These are phyloP conservation scores for Pegoplata infirma DNA, from an alignment of 2,888 invertebrate species.

Conservation along the genomic window DNA sequence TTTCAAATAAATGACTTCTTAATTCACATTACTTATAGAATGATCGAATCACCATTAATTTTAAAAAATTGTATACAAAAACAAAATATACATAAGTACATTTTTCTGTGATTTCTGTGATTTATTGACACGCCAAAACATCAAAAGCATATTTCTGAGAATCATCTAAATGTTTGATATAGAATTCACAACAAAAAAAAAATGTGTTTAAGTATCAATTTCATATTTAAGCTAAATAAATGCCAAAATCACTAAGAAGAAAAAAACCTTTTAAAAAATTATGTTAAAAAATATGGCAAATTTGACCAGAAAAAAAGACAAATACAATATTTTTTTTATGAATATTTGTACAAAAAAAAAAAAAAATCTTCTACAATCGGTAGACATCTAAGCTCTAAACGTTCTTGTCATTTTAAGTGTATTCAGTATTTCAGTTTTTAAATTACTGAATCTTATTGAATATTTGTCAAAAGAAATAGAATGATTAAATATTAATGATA, in stretches of 20 bases:
- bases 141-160: conserved; percentile 53
- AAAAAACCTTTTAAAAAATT: background rate
- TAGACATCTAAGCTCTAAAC: conserved; percentile 3
- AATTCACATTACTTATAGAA: conserved; percentile 7
- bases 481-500: background rate
- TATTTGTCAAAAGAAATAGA: background rate
- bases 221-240: background rate
- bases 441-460: background rate
- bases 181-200: background rate
- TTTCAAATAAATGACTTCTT: conserved; percentile 1
- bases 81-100: conserved; percentile 9
- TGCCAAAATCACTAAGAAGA: conserved; percentile 3
- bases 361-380: conserved; percentile 12
- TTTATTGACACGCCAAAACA: conserved; percentile 59
- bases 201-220: conserved; percentile 3
- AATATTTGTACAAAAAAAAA: background rate
- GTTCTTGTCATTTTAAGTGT: background rate
- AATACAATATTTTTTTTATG: conserved; percentile 8
- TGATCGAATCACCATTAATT: conserved; percentile 39
- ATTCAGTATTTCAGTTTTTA: background rate
- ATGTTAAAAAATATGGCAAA: background rate
- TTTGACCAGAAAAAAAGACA: background rate
- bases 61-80: background rate
- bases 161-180: conserved; percentile 20
- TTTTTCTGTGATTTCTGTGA: conserved; percentile 37